A percentile compares a stretch with the other conserved stretches of the same genome.
phyloP scores from a whole-genome alignment of 2,113 vertebrate genomes.

The Callionymus lyra region DNA sequence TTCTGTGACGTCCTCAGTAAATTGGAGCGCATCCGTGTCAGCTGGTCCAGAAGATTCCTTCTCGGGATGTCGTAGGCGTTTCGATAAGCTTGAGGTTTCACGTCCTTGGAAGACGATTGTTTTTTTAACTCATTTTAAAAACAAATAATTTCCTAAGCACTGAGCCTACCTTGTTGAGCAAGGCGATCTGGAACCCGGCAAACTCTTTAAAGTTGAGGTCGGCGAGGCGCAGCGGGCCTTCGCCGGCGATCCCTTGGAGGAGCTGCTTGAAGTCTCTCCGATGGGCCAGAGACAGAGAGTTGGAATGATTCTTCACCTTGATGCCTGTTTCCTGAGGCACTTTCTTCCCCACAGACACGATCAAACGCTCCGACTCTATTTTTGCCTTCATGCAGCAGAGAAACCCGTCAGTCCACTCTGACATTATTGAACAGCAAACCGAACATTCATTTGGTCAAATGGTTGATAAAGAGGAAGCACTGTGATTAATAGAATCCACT shows the following conservation, averaged over 20 bases:
- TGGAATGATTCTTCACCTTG: constrained; percentile 90
- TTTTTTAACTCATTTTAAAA: neutral
- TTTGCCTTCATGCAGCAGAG: constrained; percentile 75
- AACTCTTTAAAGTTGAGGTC: constrained; percentile 91
- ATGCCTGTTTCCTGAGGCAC: constrained; percentile 81
- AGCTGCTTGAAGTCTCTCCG: constrained; percentile 85
- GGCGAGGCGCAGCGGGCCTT: constrained; percentile 74
- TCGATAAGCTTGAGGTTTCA: constrained; percentile 91
- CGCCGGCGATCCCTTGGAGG: constrained; percentile 85
- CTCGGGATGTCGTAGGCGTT: constrained; percentile 96
- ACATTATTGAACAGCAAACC: too few relatives aligned
- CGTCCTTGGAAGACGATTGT: constrained; percentile 64
- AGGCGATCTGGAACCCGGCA: constrained; percentile 87
- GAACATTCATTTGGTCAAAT: too few relatives aligned
- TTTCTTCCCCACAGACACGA: constrained; percentile 89
- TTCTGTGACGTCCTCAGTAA: constrained; percentile 77
- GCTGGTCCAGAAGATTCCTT: constrained; percentile 88
- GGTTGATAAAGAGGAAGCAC: too few relatives aligned
- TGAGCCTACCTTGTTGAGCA: constrained; percentile 81
- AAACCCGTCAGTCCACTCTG: constrained; percentile 6
- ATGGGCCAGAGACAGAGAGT: constrained; percentile 78
- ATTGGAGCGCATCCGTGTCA: constrained; percentile 93
- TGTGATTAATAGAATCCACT: too few relatives aligned
- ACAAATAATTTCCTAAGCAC: neutral
- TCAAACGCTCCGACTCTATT: constrained; percentile 90